Evolutionary conservation across 1,140 invertebrate genomes (phyloP).

Genomic region (Cecropterus lyciades): DNA sequence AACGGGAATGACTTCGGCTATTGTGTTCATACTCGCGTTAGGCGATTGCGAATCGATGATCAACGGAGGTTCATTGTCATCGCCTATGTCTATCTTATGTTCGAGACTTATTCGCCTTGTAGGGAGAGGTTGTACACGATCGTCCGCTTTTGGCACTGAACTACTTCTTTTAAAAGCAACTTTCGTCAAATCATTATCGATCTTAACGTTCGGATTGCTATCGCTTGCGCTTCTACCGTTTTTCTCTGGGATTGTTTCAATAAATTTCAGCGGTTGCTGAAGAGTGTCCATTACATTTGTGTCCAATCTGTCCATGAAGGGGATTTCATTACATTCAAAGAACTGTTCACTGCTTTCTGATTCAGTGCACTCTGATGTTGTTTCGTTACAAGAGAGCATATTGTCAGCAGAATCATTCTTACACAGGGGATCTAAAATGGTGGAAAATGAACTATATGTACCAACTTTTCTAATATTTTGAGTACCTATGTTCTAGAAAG

Average conservation of each 20-base stretch:
- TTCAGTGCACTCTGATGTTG: conserved; percentile 82
- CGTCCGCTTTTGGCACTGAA: conserved; percentile 75
- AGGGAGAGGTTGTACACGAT: conserved; percentile 55
- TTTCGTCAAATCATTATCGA: conserved; percentile 76
- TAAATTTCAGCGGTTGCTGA: conserved; percentile 58
- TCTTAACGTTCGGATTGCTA: conserved; percentile 61
- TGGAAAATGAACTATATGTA: conserved; percentile 21
- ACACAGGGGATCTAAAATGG: conserved; percentile 70
- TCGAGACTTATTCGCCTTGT: conserved; percentile 73
- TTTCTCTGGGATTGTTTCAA: conserved; percentile 53
- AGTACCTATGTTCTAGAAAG: no score
- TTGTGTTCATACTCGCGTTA: conserved; percentile 73
- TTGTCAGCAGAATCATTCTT: conserved; percentile 83
- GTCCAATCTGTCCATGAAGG: conserved; percentile 68
- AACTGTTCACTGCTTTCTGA: conserved; percentile 83
- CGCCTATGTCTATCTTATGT: conserved; percentile 80
- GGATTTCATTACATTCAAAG: conserved; percentile 79
- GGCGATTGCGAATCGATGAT: conserved; percentile 78
- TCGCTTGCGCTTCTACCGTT: conserved; percentile 47
- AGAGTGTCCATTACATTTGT: conserved; percentile 56
- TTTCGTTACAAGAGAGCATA: conserved; percentile 81
- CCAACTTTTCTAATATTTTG: no score
- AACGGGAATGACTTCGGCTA: conserved; percentile 74
- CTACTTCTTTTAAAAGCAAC: conserved; percentile 77
- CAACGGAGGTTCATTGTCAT: conserved; percentile 80